Conservation (phyloP, 2,888 invertebrate species). For the Ametastegia equiseti region DNA sequence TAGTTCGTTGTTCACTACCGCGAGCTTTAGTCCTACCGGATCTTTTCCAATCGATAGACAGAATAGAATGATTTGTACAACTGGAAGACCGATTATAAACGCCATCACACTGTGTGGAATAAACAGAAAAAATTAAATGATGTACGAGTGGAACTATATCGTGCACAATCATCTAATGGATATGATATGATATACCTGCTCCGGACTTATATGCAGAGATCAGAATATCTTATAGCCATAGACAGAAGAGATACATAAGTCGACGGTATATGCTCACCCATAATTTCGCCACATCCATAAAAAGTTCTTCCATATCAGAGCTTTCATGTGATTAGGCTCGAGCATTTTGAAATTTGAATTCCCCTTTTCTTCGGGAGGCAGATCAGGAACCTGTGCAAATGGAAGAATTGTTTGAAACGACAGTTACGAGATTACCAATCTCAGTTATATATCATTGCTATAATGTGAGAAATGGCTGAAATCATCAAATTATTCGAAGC, state of each 20-base stretch:
- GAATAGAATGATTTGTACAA: slow-evolving; percentile 91
- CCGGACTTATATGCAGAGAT: background rate
- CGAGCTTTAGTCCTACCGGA: slow-evolving; percentile 86
- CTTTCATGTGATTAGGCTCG: slow-evolving; percentile 86
- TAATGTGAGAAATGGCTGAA: background rate
- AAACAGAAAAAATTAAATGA: slow-evolving; percentile 53
- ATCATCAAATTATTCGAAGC: slow-evolving; percentile 11
- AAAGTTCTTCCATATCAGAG: slow-evolving; percentile 92
- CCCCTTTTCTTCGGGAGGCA: slow-evolving; percentile 85
- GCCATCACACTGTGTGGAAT: slow-evolving; percentile 82
- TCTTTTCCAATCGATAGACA: slow-evolving; percentile 94
- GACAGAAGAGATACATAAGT: background rate
- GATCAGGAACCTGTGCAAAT: slow-evolving; percentile 76
- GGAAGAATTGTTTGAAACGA: background rate
- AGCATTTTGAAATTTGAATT: slow-evolving; percentile 79
- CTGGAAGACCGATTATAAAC: slow-evolving; percentile 91
- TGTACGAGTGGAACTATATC: background rate
- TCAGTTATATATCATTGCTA: background rate
- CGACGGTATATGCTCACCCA: slow-evolving; percentile 78
- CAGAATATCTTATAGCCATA: background rate
- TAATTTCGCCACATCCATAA: slow-evolving; percentile 91
- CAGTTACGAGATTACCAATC: background rate
- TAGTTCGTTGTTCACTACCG: slow-evolving; percentile 89
- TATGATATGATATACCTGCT: background rate
- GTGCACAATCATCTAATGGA: background rate